Base-by-base conservation (phyloP, 2,797 vertebrate genomes). In the Presbytis comata region DNA sequence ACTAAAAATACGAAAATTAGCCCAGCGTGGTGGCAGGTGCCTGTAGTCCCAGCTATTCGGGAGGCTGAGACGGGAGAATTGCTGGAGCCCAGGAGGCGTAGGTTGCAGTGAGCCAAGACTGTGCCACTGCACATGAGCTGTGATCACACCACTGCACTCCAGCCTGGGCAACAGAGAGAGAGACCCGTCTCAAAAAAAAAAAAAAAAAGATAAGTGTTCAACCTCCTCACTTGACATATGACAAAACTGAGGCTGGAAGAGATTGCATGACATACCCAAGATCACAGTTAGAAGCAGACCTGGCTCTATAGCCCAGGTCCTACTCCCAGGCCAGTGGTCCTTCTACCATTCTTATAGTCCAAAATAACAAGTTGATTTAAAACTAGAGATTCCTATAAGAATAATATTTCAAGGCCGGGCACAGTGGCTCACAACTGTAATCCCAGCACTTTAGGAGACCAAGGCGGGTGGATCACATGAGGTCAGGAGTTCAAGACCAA, bases 321-420 rank as follows among this genome's bases (percentile, higher is more conserved):
- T 26, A 57, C n/a, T 91, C 21, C 17, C 13, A 84, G 74, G 33
- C 12, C 75, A 76, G 30, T 16, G 46, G 12, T 39, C 8, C 92
- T 88, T 41, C 78, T 72, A 46, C 12, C 59, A 61, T 75, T 55
- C 48, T 67, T 82, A 6, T 6, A 93, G 36, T 17, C 28, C 39
- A 39, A 17, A 75, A 55, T 14, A 28, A 83, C 14, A 87, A 72
- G 44, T 81, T 93, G 78, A 16, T 36, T 93, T 97, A 78, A 93
- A 96, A 89, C 13, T 30, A 76, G 46, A 24, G 61, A 79, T 94
- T 95, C 33, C 64, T 92, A 95, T 95, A 0, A 67, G 33, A 67
- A 67, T 0, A 55, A 84, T 78, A 72, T 93, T 97, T 98, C 64
- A 80, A 95, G 61, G 33, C 30, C 0, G 8, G 33, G 61, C 16